Evolutionary conservation across 2,797 vertebrate species (phyloP).

Genomic region (Jordanella pulchra): DNA sequence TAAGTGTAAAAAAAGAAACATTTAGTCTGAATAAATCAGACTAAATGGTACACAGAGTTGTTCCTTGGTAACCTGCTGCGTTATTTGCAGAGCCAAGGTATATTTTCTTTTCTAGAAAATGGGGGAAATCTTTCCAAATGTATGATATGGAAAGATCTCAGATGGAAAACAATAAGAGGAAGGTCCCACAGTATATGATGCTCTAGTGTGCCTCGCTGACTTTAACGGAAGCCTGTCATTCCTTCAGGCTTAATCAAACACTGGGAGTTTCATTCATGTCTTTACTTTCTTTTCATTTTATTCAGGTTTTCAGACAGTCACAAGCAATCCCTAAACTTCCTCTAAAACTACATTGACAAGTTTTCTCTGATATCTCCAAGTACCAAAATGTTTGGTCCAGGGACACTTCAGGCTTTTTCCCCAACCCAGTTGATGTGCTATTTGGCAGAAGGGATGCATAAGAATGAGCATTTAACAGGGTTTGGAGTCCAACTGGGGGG

Average conservation of each 20-base stretch:
- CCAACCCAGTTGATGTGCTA: constrained; percentile 65
- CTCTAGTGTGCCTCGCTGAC: constrained; percentile 6
- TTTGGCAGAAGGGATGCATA: constrained; percentile 74
- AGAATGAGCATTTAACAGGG: constrained; percentile 69
- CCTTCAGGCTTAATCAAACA: constrained; percentile 5
- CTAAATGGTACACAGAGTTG: no score
- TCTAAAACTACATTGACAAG: constrained; percentile 34
- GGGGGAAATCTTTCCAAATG: no score
- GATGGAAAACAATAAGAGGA: constrained; percentile 11
- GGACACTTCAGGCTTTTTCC: constrained; percentile 60
- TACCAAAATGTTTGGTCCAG: constrained; percentile 49
- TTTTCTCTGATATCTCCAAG: constrained; percentile 57
- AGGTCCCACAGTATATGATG: no score
- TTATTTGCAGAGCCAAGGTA: no score
- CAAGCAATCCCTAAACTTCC: constrained; percentile 36
- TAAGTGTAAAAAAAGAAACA: no score
- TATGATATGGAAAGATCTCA: not conserved
- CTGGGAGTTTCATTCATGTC: constrained; percentile 26
- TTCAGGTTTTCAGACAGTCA: constrained; percentile 43
- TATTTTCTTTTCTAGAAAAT: no score
- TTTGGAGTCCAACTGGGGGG: constrained; percentile 67
- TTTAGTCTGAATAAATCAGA: no score
- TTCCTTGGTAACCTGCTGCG: no score
- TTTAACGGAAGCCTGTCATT: constrained; percentile 1
- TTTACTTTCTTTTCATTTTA: constrained; percentile 41